A percentile compares a stretch with the other conserved stretches of the same genome.
These are phyloP conservation scores for Podarcis cretensis DNA, from an alignment of 2,113 vertebrate genomes.

Conservation along the genomic window DNA sequence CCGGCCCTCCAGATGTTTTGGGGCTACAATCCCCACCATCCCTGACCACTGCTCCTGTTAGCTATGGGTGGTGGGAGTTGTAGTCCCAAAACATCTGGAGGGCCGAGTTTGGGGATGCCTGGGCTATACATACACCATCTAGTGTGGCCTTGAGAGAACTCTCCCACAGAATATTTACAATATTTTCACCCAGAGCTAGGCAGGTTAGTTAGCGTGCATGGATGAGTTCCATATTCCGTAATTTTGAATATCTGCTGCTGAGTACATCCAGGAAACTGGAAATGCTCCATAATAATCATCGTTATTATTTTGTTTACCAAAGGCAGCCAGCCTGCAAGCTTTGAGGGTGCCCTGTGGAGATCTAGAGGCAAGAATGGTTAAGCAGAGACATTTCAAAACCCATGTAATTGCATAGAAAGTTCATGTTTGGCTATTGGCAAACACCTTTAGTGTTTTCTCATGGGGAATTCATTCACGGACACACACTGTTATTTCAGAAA, in stretches of 20 bases:
- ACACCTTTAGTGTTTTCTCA: background rate
- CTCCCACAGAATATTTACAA: background rate
- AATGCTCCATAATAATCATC: constrained; percentile 15
- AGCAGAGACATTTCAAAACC: constrained; percentile 6
- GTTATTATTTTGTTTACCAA: constrained; percentile 41
- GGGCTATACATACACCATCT: no score
- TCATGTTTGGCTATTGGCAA: background rate
- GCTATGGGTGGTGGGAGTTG: no score
- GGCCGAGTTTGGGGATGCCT: no score
- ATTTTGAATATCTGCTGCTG: constrained; percentile 19
- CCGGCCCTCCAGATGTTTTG: no score
- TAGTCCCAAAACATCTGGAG: no score
- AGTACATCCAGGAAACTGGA: constrained; percentile 1
- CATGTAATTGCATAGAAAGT: rapidly evolving
- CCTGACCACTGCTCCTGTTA: no score
- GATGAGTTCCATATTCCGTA: constrained; percentile 16
- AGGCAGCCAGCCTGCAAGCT: constrained; percentile 32
- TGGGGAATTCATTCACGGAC: background rate
- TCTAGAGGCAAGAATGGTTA: background rate
- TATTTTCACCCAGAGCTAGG: background rate
- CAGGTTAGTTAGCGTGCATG: background rate
- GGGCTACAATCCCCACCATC: no score
- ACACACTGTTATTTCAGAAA: background rate
- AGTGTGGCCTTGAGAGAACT: background rate
- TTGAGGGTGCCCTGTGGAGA: constrained; percentile 1